These are phyloP conservation scores for Tinea semifulvella DNA, from an alignment of 2,888 invertebrate species.

Conservation along the genomic window DNA sequence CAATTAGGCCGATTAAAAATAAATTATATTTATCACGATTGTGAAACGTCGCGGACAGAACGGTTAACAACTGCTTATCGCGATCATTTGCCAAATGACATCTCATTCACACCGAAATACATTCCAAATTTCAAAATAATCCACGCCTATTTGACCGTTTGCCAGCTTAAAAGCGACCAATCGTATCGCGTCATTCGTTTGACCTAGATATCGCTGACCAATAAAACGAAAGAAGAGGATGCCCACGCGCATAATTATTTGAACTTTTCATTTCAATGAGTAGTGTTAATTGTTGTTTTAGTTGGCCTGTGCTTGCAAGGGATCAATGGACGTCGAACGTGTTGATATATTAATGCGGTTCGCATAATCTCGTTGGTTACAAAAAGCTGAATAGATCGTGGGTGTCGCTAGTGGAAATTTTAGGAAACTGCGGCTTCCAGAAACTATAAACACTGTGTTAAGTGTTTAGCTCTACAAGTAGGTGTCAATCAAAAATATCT, in stretches of 20 bases:
- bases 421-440: too few species aligned
- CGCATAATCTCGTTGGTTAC: too few species aligned
- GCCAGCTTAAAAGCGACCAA: conserved; percentile 27
- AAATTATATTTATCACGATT: not conserved
- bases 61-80: not conserved
- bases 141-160: not conserved
- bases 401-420: too few species aligned
- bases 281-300: conserved; percentile 37
- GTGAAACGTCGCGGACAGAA: not conserved
- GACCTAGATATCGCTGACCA: conserved; percentile 35
- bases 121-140: not conserved
- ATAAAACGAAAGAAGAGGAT: conserved; percentile 27
- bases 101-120: not conserved
- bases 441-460: too few species aligned
- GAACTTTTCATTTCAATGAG: conserved; percentile 51
- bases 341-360: too few species aligned
- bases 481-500: too few species aligned
- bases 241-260: conserved; percentile 47
- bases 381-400: too few species aligned
- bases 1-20: not conserved
- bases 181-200: conserved; percentile 25
- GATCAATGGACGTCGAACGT: not conserved
- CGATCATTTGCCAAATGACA: not conserved
- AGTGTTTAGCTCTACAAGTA: too few species aligned
- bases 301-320: not conserved